phyloP scores from a whole-genome alignment of 2,888 invertebrate genomes.

The Herminia tarsipennalis region DNA sequence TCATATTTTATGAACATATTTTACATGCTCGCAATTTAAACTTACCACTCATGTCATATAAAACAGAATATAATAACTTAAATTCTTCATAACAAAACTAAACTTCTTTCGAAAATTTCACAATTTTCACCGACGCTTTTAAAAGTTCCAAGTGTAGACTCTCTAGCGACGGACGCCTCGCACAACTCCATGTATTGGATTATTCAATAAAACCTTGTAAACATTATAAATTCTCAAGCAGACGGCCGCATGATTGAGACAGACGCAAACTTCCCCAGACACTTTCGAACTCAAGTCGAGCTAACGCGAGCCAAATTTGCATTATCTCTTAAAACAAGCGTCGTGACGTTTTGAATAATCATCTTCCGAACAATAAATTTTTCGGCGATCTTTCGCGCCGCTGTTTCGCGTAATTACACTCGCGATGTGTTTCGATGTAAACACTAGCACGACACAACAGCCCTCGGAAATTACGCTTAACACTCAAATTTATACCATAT shows the following conservation, averaged over 20 bases:
- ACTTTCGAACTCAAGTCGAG: slow-evolving; percentile 35
- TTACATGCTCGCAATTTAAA: slow-evolving; percentile 17
- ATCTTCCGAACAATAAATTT: slow-evolving; percentile 35
- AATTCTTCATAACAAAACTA: slow-evolving; percentile 14
- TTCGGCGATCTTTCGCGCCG: slow-evolving; percentile 21
- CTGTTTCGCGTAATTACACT: slow-evolving; percentile 24
- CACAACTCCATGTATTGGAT: slow-evolving; percentile 41
- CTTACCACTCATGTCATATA: slow-evolving; percentile 22
- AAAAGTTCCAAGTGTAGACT: slow-evolving; percentile 34
- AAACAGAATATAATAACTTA: slow-evolving; percentile 18
- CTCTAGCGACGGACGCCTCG: slow-evolving; percentile 18
- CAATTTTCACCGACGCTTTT: slow-evolving; percentile 23
- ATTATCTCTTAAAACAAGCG: slow-evolving; percentile 44
- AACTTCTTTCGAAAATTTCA: slow-evolving; percentile 15
- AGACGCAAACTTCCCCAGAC: slow-evolving; percentile 38
- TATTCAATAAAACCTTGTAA: slow-evolving; percentile 59
- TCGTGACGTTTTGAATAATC: slow-evolving; percentile 32
- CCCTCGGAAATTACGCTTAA: slow-evolving; percentile 5
- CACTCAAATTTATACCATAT: background rate
- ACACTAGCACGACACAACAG: slow-evolving; percentile 40
- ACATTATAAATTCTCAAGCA: slow-evolving; percentile 52
- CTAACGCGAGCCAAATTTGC: slow-evolving; percentile 39
- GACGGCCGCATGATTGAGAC: slow-evolving; percentile 45
- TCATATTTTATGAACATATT: slow-evolving; percentile 28
- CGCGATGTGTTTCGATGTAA: slow-evolving; percentile 24